Evolutionary conservation across 2,888 invertebrate species (phyloP).

Genomic region (Agelastica alni): DNA sequence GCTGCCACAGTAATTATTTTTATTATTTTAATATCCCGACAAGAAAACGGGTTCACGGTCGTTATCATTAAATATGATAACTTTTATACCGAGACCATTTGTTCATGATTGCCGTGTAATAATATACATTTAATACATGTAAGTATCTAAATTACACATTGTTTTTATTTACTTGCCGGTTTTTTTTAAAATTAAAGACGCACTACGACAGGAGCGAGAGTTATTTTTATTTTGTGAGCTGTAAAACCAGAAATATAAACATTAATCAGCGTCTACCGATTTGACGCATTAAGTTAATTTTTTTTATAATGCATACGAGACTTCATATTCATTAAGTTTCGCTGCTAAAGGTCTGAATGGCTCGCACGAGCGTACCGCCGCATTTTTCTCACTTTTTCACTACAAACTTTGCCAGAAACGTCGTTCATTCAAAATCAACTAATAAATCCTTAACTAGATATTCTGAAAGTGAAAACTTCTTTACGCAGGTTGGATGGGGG

Average conservation of each 20-base stretch:
- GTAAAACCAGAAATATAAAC: constrained; percentile 29
- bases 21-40: constrained; percentile 57
- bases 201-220: constrained; percentile 10
- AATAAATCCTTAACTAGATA: too few relatives aligned
- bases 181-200: constrained; percentile 31
- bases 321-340: constrained; percentile 14
- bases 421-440: too few relatives aligned
- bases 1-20: constrained; percentile 54
- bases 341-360: neutral
- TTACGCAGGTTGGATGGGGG: too few relatives aligned
- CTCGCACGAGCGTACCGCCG: constrained; percentile 8
- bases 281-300: constrained; percentile 25
- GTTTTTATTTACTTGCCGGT: constrained; percentile 41
- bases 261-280: constrained; percentile 27
- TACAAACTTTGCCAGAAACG: too few relatives aligned
- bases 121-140: constrained; percentile 53
- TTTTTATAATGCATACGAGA: constrained; percentile 20
- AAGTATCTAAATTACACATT: constrained; percentile 49
- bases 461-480: too few relatives aligned
- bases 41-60: constrained; percentile 58
- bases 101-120: constrained; percentile 56
- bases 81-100: constrained; percentile 55
- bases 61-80: constrained; percentile 59
- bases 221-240: constrained; percentile 25
- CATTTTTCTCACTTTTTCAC: too few relatives aligned